phyloP scores from a whole-genome alignment of 2,888 invertebrate genomes.

The Aleiodes leptofemur region DNA sequence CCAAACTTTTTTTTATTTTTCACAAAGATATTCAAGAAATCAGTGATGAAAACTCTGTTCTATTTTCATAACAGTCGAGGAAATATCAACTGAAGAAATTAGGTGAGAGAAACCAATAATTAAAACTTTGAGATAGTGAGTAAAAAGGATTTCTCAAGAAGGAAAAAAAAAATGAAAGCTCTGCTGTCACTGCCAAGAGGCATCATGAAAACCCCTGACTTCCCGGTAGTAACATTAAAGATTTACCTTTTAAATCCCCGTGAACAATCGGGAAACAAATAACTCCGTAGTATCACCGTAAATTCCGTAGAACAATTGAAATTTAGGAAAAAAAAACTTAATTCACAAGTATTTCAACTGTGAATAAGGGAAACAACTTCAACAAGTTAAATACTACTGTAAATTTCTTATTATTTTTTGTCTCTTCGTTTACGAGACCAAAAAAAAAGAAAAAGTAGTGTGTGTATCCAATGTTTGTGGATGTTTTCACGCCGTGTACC shows the following conservation, averaged over 20 bases:
- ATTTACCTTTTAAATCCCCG: constrained; percentile 27
- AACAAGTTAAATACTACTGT: not conserved
- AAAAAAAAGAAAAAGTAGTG: not conserved
- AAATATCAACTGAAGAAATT: too few species aligned
- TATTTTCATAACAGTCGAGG: too few species aligned
- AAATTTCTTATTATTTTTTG: not conserved
- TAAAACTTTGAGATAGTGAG: not conserved
- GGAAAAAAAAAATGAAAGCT: not conserved
- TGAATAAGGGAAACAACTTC: not conserved
- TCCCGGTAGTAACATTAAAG: constrained; percentile 28
- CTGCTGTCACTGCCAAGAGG: constrained; percentile 12
- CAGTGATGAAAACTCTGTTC: too few species aligned
- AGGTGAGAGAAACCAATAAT: constrained; percentile 26
- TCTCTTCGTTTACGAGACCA: not conserved
- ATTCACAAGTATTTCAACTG: not conserved
- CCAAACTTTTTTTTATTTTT: too few species aligned
- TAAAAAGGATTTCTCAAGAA: not conserved
- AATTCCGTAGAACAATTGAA: not conserved
- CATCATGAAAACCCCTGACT: constrained; percentile 22
- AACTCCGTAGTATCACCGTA: constrained; percentile 12
- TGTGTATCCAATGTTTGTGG: not conserved
- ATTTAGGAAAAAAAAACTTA: not conserved
- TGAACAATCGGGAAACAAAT: constrained; percentile 19
- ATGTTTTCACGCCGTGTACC: constrained; percentile 19
- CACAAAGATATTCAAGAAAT: too few species aligned